Conservation (phyloP, 2,113 vertebrate species). For the Oncorhynchus masou region DNA sequence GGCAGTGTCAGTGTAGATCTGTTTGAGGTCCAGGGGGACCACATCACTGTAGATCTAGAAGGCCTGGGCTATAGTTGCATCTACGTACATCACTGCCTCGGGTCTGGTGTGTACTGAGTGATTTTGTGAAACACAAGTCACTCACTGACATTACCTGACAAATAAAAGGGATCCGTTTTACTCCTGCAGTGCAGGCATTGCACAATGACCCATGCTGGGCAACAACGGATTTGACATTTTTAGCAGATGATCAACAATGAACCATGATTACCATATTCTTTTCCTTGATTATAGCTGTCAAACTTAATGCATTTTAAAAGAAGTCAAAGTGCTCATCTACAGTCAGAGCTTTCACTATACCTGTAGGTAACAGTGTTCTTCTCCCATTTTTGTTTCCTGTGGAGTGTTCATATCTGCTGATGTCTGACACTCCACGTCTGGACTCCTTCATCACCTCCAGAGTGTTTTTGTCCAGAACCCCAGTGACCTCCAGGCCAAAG, state of each 20-base stretch:
- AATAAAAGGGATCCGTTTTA: not conserved
- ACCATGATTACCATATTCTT: too few species aligned
- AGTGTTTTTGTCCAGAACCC: constrained; percentile 64
- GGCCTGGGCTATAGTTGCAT: constrained; percentile 60
- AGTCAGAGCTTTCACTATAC: constrained; percentile 32
- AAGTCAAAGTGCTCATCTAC: too few species aligned
- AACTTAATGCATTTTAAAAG: too few species aligned
- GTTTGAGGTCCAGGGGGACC: constrained; percentile 69
- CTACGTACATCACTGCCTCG: constrained; percentile 55
- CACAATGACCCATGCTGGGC: too few species aligned
- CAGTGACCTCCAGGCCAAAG: constrained; percentile 70
- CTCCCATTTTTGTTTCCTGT: constrained; percentile 68
- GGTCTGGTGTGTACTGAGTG: constrained; percentile 64
- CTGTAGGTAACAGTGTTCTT: constrained; percentile 76
- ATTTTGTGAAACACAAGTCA: constrained; percentile 52
- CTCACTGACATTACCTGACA: not conserved
- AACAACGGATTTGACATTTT: too few species aligned
- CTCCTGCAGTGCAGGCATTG: too few species aligned
- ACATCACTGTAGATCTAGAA: constrained; percentile 73
- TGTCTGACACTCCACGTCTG: constrained; percentile 68
- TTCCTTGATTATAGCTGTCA: too few species aligned
- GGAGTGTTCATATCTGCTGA: constrained; percentile 67
- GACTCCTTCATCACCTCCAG: constrained; percentile 68
- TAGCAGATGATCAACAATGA: too few species aligned
- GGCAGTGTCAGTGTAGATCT: constrained; percentile 55